Base-by-base conservation (phyloP, 2,113 vertebrate genomes). In the Lagopus leucura region DNA sequence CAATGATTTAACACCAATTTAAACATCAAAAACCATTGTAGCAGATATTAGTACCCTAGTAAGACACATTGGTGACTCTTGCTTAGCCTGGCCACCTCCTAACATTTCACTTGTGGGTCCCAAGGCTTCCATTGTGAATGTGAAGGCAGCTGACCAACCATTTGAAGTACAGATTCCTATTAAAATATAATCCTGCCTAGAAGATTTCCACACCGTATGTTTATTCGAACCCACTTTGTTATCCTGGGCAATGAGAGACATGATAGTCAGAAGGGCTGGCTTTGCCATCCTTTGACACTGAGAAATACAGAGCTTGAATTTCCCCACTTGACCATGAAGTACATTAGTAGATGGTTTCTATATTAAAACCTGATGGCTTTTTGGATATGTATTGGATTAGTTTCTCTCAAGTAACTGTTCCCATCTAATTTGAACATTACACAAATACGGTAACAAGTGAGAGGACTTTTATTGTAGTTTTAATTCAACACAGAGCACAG, bases 401-500 rank as follows among this genome's bases (percentile, higher is more conserved):
- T 74, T 94, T 93, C 89, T 93, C 72, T 89, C 89, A 83, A 93
- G 70, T 94, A 93, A 92, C 69, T 71, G 72, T 92, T 94, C 85
- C 72, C 24, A 4, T 88, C 91, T 89, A 89, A 96, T 94, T 91
- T 67, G 72, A 85, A 81, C 13, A 0, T 94, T 91, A 94, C 65
- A 95, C 82, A 95, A 95, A 93, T 88, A 92, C 89, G 93, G 94
- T 92, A 96, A 96, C 93, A 95, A 96, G 95, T 96, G 91, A 95
- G 92, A 96, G 91, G 82, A 86, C 72, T 93, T 95, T 93, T 90
- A 94, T 80, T 92, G 85, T 91, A 30, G 50, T 86, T 90, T 92
- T 94, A 95, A 92, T 96, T 96, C 85, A 94, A 89, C 24, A 77
- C 95, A 97, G 96, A 94, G 30, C 85, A 52, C 75, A 89, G 65